A percentile compares a stretch with the other conserved stretches of the same genome.
Conservation (phyloP, 2,797 vertebrate genomes). For the Sebastolobus alascanus region DNA sequence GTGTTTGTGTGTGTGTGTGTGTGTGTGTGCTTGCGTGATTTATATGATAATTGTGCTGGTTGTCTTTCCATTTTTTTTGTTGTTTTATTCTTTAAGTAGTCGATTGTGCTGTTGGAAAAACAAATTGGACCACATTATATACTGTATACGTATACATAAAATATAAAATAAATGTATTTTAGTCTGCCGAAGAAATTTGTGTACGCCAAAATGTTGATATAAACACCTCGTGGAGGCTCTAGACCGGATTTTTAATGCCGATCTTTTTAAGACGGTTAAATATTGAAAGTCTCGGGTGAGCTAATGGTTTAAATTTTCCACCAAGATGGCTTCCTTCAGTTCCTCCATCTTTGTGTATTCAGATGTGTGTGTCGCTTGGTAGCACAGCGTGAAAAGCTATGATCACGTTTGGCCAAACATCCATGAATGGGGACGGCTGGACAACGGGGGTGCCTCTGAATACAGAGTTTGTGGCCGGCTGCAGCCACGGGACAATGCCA, state of each 20-base stretch:
- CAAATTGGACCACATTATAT: neutral
- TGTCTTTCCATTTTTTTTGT: neutral
- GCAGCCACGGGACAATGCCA: constrained; percentile 68
- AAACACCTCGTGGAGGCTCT: neutral
- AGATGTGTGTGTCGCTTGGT: constrained; percentile 68
- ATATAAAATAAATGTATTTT: neutral
- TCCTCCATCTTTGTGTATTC: constrained; percentile 66
- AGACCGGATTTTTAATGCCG: neutral
- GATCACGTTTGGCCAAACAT: constrained; percentile 75
- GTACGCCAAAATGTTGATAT: neutral
- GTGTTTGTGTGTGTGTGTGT: neutral
- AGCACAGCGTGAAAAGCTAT: constrained; percentile 76
- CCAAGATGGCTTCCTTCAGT: constrained; percentile 59
- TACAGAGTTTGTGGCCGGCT: constrained; percentile 70
- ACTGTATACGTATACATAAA: neutral
- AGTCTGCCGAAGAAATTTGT: no score
- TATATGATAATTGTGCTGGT: neutral
- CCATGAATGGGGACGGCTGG: constrained; percentile 68
- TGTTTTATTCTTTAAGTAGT: neutral
- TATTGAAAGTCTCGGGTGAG: constrained; percentile 16
- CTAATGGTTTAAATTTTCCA: constrained; percentile 58
- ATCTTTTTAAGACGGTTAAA: neutral
- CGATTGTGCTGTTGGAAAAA: neutral
- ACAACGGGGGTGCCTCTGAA: constrained; percentile 68
- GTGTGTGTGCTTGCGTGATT: neutral